Conservation (phyloP, 1,140 invertebrate species). For the Calosoma granatense region DNA sequence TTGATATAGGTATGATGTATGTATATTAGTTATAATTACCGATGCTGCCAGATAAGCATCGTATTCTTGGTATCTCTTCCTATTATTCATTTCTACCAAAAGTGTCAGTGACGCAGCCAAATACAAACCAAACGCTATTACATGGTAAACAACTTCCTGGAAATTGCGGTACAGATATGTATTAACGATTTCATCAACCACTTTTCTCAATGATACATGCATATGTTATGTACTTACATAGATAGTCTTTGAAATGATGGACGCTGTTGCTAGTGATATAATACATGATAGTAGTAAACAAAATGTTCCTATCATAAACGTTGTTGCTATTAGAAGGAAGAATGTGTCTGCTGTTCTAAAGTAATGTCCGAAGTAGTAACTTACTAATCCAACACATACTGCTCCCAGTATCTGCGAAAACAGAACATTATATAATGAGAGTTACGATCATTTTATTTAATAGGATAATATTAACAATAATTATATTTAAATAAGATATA, state of each 20-base stretch:
- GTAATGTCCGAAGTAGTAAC: slow-evolving; percentile 43
- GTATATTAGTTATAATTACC: slow-evolving; percentile 40
- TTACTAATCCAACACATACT: slow-evolving; percentile 56
- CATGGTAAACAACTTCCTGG: slow-evolving; percentile 71
- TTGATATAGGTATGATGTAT: slow-evolving; percentile 6
- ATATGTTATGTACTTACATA: slow-evolving; percentile 55
- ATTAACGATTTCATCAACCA: not conserved
- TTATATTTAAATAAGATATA: too few species aligned
- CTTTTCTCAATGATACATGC: not conserved
- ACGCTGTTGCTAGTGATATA: slow-evolving; percentile 61
- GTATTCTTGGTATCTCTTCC: slow-evolving; percentile 39
- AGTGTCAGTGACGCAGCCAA: slow-evolving; percentile 54
- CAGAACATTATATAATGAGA: slow-evolving; percentile 3
- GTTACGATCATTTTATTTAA: not conserved
- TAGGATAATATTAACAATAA: too few species aligned
- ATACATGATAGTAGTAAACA: slow-evolving; percentile 62
- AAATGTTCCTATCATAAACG: slow-evolving; percentile 68
- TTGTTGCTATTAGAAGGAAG: slow-evolving; percentile 56
- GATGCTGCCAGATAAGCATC: slow-evolving; percentile 53
- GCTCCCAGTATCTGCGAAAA: slow-evolving; percentile 58
- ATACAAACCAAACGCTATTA: slow-evolving; percentile 55
- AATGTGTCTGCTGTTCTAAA: slow-evolving; percentile 47
- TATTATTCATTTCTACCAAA: slow-evolving; percentile 46
- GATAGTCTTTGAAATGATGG: slow-evolving; percentile 71
- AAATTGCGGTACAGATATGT: slow-evolving; percentile 22